Percentiles rank a stretch among this genome's conserved stretches.
phyloP scores from a whole-genome alignment of 2,113 vertebrate genomes.

The Indri indri region DNA sequence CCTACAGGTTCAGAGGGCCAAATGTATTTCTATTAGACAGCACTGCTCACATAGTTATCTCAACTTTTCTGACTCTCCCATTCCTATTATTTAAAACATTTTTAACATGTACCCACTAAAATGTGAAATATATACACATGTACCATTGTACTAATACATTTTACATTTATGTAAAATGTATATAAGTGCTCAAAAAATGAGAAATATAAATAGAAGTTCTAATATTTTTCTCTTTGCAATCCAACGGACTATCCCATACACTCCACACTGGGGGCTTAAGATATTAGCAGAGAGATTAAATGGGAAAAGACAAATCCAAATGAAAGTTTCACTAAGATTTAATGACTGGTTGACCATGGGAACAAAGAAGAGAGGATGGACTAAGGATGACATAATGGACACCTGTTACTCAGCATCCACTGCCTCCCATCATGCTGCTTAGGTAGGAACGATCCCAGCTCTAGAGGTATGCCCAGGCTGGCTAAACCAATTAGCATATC shows the following conservation, averaged over 20 bases:
- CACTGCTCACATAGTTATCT: background rate
- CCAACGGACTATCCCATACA: background rate
- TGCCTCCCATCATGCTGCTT: background rate
- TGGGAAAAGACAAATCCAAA: slow-evolving; percentile 10
- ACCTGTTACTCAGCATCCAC: background rate
- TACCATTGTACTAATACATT: background rate
- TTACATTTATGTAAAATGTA: background rate
- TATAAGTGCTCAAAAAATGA: background rate
- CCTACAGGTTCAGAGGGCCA: background rate
- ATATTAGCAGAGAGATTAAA: background rate
- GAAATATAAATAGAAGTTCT: slow-evolving; percentile 6
- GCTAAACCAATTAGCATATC: background rate
- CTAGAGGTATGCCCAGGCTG: background rate
- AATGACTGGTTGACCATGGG: background rate
- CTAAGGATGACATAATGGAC: background rate
- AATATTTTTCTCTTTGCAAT: slow-evolving; percentile 35
- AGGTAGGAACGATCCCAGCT: background rate
- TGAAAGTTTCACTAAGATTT: background rate
- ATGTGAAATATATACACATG: background rate
- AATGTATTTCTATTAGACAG: background rate
- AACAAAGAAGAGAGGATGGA: background rate
- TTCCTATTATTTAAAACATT: background rate
- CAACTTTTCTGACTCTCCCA: background rate
- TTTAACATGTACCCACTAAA: background rate
- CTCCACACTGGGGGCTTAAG: background rate